Evolutionary conservation across 2,888 invertebrate genomes (phyloP).

Genomic region (Cordilura impudica): DNA sequence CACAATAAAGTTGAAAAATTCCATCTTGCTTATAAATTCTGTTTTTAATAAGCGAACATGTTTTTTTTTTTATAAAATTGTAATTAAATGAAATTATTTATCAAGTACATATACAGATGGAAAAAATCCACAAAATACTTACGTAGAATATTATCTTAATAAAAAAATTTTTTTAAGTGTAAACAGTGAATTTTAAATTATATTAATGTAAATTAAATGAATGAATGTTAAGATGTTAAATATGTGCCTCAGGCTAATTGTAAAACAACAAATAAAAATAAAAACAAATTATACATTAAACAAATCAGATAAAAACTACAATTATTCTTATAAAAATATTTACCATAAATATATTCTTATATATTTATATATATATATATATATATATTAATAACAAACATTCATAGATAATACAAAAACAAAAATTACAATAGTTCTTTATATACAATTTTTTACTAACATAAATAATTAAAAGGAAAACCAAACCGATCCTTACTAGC

Average conservation of each 20-base stretch:
- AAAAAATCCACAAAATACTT: constrained; percentile 7
- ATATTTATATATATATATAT: constrained; percentile 61
- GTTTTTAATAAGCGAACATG: too few species aligned
- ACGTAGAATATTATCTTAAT: constrained; percentile 1
- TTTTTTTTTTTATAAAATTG: too few species aligned
- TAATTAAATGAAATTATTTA: too few species aligned
- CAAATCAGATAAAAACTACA: constrained; percentile 36
- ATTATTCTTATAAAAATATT: constrained; percentile 61
- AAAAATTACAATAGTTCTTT: constrained; percentile 43
- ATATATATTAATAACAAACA: constrained; percentile 47
- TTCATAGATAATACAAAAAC: constrained; percentile 34
- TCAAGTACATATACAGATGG: too few species aligned
- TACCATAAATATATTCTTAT: constrained; percentile 64
- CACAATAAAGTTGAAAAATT: too few species aligned
- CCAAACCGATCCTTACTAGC: background rate
- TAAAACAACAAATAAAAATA: constrained; percentile 66
- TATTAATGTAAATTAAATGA: constrained; percentile 44
- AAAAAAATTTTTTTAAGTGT: constrained; percentile 14
- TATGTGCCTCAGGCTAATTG: constrained; percentile 76
- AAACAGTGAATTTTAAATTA: constrained; percentile 25
- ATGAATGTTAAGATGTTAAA: constrained; percentile 59
- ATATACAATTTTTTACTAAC: constrained; percentile 31
- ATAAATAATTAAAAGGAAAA: background rate
- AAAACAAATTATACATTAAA: constrained; percentile 28
- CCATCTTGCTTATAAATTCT: too few species aligned